A percentile compares a stretch with the other conserved stretches of the same genome.
Evolutionary conservation across 2,113 vertebrate species (phyloP).

Genomic region (Corydoras sp.): DNA sequence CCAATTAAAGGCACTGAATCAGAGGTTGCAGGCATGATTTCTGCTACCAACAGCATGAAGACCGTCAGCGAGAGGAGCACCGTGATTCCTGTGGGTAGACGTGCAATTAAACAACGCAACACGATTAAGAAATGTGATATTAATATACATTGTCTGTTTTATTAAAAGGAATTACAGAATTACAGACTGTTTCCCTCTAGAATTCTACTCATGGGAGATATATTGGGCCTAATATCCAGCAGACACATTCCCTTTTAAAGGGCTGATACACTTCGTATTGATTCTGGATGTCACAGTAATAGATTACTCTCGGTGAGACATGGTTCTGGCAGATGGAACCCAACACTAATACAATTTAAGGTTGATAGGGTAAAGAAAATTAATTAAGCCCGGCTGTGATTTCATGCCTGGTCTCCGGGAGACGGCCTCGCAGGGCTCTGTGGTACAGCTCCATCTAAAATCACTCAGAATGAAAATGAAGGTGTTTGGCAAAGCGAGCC

Average conservation of each 20-base stretch:
- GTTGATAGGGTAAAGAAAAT: slow-evolving; percentile 26
- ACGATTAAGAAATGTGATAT: too few species aligned
- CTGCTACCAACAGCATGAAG: slow-evolving; percentile 92
- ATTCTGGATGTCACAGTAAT: slow-evolving; percentile 30
- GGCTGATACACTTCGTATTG: slow-evolving; percentile 23
- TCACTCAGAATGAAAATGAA: slow-evolving; percentile 14
- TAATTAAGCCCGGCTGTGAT: slow-evolving; percentile 15
- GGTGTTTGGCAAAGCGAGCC: slow-evolving; percentile 14
- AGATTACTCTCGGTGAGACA: slow-evolving; percentile 9
- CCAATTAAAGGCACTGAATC: slow-evolving; percentile 93
- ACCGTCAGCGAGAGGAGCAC: slow-evolving; percentile 90
- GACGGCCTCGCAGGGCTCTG: background rate
- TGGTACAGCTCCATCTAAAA: background rate
- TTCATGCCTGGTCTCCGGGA: slow-evolving; percentile 14
- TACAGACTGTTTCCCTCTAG: background rate
- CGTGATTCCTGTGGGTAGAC: slow-evolving; percentile 77
- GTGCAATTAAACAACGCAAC: too few species aligned
- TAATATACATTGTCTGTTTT: slow-evolving; percentile 3
- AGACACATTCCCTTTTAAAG: slow-evolving; percentile 4
- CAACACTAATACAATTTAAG: slow-evolving; percentile 33
- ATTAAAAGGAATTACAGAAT: too few species aligned
- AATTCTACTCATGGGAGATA: background rate
- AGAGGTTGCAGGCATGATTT: slow-evolving; percentile 94
- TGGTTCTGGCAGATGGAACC: slow-evolving; percentile 31
- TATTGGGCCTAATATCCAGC: background rate